Base-by-base conservation (phyloP, 53 echinoderm and acorn worm genomes). In the Pentamera pediparva region DNA sequence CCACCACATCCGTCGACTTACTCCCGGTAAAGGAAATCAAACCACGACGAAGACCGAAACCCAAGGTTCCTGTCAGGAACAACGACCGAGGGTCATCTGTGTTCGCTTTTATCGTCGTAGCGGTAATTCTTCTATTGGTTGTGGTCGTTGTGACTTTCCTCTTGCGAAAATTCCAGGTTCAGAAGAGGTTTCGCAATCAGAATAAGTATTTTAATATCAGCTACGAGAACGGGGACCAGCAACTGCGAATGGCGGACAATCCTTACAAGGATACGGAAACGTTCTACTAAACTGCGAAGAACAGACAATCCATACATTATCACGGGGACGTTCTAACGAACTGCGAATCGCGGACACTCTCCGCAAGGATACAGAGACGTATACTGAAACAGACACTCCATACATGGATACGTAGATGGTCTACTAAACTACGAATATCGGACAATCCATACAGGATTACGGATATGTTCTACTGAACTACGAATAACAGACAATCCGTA, bases 131-230 rank as follows among this genome's bases (percentile, higher is more conserved):
- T 17, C n/a, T 67, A 4, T 26, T 67, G 2, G 41, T 43, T 3
- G 45, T 39, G 9, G 28, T 67, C 5, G 43, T 67, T 26, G 67
- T 40, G 15, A 45, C 15, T 17, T 67, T 67, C 27, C 4, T 53
- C 13, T 52, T 37, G 0, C 21, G 73, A 3, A 35, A 72, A 19
- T 20, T 72, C 6, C 33, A 54, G 33, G 35, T 72, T 54, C 52
- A 72, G 73, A 72, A 72, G 36, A 72, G 37, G 34, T 54, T 72
- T 6, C 73, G 54, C 17, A 54, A 72, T n/a, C 73, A 72, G 34
- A 72, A 72, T 37, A 72, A 72, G 32, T 72, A 72, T 53, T 72
- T 72, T 33, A 72, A 72, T 37, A 72, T 72, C 34, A 72, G 52
- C 32, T 72, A 72, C 26, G 73, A 72, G 37, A 72, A 51, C 20